These are phyloP conservation scores for Drosophila oshimai DNA, from an alignment of 1,140 invertebrate species.

Conservation along the genomic window DNA sequence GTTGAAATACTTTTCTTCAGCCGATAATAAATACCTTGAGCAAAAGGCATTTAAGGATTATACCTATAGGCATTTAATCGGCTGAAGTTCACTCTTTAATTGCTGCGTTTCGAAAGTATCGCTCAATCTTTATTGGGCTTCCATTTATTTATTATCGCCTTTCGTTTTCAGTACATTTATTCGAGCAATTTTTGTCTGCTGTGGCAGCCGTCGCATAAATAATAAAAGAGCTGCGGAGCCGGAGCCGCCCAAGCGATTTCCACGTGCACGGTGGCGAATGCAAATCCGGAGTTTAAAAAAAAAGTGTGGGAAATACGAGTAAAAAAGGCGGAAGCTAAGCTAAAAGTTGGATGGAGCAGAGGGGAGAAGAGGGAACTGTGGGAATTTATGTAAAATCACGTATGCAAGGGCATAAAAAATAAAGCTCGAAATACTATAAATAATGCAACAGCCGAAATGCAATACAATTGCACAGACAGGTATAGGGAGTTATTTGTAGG, in stretches of 20 bases:
- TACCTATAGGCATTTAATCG: slow-evolving; percentile 1
- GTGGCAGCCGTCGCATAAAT: slow-evolving; percentile 30
- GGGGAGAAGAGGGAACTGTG: not conserved
- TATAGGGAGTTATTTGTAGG: not conserved
- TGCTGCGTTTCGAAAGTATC: slow-evolving; percentile 1
- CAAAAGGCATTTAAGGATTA: not conserved
- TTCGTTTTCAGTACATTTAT: slow-evolving; percentile 44
- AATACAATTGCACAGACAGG: slow-evolving; percentile 20
- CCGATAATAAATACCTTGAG: not conserved
- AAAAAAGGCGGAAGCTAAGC: slow-evolving; percentile 29
- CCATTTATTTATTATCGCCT: slow-evolving; percentile 46
- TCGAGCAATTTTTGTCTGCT: slow-evolving; percentile 39
- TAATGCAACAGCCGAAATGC: slow-evolving; percentile 65
- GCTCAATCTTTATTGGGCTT: slow-evolving; percentile 33
- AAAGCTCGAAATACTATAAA: slow-evolving; percentile 50
- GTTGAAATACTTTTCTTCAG: not conserved
- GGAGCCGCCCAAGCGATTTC: not conserved
- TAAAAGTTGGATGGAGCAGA: not conserved
- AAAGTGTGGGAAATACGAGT: not conserved
- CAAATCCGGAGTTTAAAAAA: slow-evolving; percentile 10
- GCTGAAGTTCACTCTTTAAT: slow-evolving; percentile 12
- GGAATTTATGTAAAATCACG: slow-evolving; percentile 64
- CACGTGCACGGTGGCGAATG: slow-evolving; percentile 15
- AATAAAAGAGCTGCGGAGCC: slow-evolving; percentile 25
- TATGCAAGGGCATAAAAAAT: slow-evolving; percentile 56